Evolutionary conservation across 2,888 invertebrate genomes (phyloP).

Genomic region (Dryobotodes eremita): DNA sequence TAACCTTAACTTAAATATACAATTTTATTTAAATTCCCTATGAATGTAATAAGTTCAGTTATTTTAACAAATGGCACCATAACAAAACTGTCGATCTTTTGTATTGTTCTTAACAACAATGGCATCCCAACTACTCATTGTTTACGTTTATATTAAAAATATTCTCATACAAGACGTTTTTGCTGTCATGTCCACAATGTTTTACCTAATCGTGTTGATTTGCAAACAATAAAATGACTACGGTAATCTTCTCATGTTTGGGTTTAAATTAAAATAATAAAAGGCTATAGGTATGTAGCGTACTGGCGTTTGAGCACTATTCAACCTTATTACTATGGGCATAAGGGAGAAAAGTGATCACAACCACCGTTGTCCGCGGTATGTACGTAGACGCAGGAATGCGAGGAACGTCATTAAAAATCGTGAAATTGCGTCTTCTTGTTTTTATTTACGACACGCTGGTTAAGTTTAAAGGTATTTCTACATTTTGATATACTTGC

Average conservation of each 20-base stretch:
- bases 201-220: slow-evolving; percentile 54
- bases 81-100: slow-evolving; percentile 7
- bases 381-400: neutral
- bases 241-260: slow-evolving; percentile 40
- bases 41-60: neutral
- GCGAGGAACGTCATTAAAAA: neutral
- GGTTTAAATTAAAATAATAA: slow-evolving; percentile 32
- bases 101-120: slow-evolving; percentile 47
- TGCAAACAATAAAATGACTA: slow-evolving; percentile 63
- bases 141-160: slow-evolving; percentile 38
- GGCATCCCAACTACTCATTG: slow-evolving; percentile 35
- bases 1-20: neutral
- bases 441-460: neutral
- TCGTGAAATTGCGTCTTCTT: neutral
- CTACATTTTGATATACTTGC: no score
- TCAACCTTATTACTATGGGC: neutral
- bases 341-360: neutral
- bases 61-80: slow-evolving; percentile 15
- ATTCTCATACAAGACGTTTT: slow-evolving; percentile 41
- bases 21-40: neutral
- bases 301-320: neutral
- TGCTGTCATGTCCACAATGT: slow-evolving; percentile 34
- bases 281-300: neutral
- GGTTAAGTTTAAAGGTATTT: no score
- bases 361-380: neutral